Base-by-base conservation (phyloP, 37 sponge, comb jelly and placozoan species). In the Diacarnus erythraeanus region DNA sequence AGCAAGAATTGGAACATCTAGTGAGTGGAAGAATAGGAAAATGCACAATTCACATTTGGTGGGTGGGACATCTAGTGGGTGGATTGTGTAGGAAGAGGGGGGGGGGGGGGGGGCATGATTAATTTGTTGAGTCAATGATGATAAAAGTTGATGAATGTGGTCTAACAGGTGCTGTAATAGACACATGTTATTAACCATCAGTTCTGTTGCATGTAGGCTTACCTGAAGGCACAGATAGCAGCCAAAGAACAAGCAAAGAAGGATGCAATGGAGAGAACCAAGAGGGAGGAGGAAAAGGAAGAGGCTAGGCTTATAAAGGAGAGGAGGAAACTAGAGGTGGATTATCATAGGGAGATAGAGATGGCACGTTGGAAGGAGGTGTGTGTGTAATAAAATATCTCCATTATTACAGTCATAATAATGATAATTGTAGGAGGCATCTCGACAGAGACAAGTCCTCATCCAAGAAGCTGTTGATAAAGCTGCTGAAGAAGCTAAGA, bases 1-100 rank as follows among this genome's bases (percentile, higher is more conserved):
- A 64, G 30, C 76, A 76, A 43, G 73, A 88, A 4, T 20, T 31
- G 42, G 76, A 81, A 44, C 73, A 88, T 63, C 76, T 25, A 33
- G 88, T 88, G 30, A 38, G 73, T 21, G n/a, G n/a, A n/a, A n/a
- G n/a, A n/a, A n/a, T n/a, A n/a, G n/a, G 12, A n/a, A n/a, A n/a
- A n/a, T n/a, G n/a, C n/a, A n/a, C 57, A 56, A 21, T 15, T 56
- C 15, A 21, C 57, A 21, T 56, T 56, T 15, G 20, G 57, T 21
- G 57, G 18, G 18, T 20, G 57, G 15, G 20, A 21, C 20, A 20
- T 56, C 18, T 56, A 56, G n/a, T n/a, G n/a, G n/a, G n/a, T n/a
- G n/a, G n/a, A n/a, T n/a, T n/a, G n/a, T n/a, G n/a, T n/a, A n/a
- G n/a, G n/a, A n/a, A n/a, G n/a, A n/a, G n/a, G n/a, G n/a, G n/a